phyloP scores from a whole-genome alignment of 2,113 vertebrate genomes.

The Oxyruncus cristatus region DNA sequence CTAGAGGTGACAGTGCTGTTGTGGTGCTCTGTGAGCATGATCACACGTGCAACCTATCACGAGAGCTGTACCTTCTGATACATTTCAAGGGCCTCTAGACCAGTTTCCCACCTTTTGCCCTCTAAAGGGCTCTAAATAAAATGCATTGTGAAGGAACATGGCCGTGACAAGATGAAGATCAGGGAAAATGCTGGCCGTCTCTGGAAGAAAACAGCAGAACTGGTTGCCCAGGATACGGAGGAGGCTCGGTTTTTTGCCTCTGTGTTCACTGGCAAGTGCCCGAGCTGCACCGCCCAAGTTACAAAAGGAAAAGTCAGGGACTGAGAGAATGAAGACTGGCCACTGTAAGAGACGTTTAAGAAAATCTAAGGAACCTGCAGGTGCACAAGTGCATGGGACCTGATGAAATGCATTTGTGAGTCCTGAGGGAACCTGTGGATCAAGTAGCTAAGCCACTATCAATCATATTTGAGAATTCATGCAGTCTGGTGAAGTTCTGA shows the following conservation, averaged over 20 bases:
- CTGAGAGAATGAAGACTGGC: not conserved
- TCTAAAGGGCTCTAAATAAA: not conserved
- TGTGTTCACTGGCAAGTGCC: not conserved
- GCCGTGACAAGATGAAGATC: not conserved
- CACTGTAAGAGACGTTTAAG: not conserved
- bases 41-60: accelerated
- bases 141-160: not conserved
- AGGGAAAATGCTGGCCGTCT: not conserved
- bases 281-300: not conserved
- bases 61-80: not conserved
- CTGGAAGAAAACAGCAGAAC: not conserved
- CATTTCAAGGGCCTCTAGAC: not conserved
- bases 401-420: not conserved
- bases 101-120: not conserved
- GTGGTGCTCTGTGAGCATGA: not conserved
- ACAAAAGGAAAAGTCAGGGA: not conserved
- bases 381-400: not conserved
- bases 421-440: not conserved
- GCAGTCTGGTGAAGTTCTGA: not conserved
- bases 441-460: not conserved
- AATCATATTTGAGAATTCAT: not conserved
- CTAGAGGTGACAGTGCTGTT: not conserved
- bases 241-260: not conserved
- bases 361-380: not conserved
- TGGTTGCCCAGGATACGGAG: not conserved